These are phyloP conservation scores for Macrotis lagotis DNA, from an alignment of 2,113 vertebrate genomes.

Conservation along the genomic window DNA sequence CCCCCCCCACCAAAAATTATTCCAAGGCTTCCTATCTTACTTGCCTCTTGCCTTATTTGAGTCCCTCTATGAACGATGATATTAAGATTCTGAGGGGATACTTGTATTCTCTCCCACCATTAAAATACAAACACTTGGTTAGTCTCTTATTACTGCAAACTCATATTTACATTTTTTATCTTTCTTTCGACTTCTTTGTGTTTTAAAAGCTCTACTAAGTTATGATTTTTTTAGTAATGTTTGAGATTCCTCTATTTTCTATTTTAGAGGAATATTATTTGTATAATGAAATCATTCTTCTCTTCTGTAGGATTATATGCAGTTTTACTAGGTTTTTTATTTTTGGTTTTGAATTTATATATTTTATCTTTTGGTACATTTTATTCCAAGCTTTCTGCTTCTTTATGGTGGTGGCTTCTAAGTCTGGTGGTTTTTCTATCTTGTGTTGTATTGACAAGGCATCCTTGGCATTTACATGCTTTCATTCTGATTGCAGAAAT, in stretches of 20 bases:
- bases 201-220: not conserved
- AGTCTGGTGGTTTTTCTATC: not conserved
- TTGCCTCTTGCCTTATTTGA: not conserved
- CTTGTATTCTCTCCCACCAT: not conserved
- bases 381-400: not conserved
- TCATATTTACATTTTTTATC: not conserved
- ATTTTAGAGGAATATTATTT: not conserved
- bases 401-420: not conserved
- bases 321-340: not conserved
- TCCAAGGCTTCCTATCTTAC: not conserved
- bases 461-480: not conserved
- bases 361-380: not conserved
- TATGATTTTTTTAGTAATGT: not conserved
- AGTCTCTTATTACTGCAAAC: not conserved
- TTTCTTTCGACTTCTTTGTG: not conserved
- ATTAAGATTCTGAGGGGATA: not conserved
- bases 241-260: not conserved
- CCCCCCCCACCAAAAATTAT: not conserved
- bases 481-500: not conserved
- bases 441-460: not conserved
- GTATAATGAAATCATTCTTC: not conserved
- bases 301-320: not conserved
- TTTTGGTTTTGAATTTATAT: not conserved
- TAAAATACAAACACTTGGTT: not conserved
- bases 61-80: not conserved